Conservation (phyloP, 2,797 vertebrate genomes). For the Argentina silus region DNA sequence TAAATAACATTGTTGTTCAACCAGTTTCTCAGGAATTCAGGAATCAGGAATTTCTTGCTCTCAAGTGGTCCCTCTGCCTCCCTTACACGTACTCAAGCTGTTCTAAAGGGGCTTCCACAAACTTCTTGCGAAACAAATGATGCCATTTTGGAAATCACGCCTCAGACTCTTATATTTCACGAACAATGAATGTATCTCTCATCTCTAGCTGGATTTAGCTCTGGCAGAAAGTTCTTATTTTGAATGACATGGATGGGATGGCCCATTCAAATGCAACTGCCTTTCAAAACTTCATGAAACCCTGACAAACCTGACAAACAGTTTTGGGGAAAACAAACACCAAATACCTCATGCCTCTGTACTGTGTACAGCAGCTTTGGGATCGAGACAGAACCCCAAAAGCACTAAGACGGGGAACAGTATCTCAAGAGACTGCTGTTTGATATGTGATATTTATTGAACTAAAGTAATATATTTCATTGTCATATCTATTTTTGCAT, state of each 20-base stretch:
- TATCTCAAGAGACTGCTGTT: slow-evolving; percentile 80
- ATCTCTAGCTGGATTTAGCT: slow-evolving; percentile 32
- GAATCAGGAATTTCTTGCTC: slow-evolving; percentile 49
- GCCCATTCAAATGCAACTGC: slow-evolving; percentile 56
- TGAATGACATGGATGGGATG: slow-evolving; percentile 29
- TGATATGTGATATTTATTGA: slow-evolving; percentile 91
- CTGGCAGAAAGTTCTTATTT: slow-evolving; percentile 49
- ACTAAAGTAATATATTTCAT: slow-evolving; percentile 98
- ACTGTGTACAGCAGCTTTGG: slow-evolving; percentile 80
- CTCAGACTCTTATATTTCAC: slow-evolving; percentile 35
- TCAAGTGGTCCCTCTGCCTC: slow-evolving; percentile 15
- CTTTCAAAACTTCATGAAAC: slow-evolving; percentile 56
- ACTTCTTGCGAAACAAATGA: slow-evolving; percentile 13
- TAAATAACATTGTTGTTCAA: slow-evolving; percentile 41
- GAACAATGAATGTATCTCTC: slow-evolving; percentile 76
- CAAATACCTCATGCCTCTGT: slow-evolving; percentile 93
- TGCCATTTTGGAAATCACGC: slow-evolving; percentile 35
- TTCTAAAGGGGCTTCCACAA: slow-evolving; percentile 35
- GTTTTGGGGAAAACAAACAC: slow-evolving; percentile 76
- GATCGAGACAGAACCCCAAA: slow-evolving; percentile 72
- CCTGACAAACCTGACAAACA: slow-evolving; percentile 62
- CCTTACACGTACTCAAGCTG: slow-evolving; percentile 27
- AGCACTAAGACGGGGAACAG: slow-evolving; percentile 78
- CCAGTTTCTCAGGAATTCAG: slow-evolving; percentile 69
- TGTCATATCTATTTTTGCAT: slow-evolving; percentile 80